phyloP scores from a whole-genome alignment of 2,113 vertebrate species.

The Podarcis raffonei region DNA sequence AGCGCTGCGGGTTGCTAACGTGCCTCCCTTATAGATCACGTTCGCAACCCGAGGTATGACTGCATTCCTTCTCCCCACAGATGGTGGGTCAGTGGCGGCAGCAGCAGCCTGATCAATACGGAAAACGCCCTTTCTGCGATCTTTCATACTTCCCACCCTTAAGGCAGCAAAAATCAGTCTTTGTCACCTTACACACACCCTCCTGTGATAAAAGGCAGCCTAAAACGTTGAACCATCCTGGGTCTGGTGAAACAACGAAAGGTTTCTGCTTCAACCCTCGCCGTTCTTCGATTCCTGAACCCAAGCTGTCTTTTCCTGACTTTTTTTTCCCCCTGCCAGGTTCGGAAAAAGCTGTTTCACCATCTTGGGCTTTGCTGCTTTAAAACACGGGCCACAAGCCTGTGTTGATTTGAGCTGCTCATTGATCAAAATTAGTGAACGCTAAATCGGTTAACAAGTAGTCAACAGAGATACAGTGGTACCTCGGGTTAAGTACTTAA shows the following conservation, averaged over 20 bases:
- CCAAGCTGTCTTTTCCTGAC: background rate
- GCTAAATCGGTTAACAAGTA: background rate
- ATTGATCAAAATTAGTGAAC: background rate
- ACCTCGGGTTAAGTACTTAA: no score
- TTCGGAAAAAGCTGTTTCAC: background rate
- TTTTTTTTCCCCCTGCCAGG: background rate
- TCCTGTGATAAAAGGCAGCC: background rate
- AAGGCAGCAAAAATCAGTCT: no score
- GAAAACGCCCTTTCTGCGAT: background rate
- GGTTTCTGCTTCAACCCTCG: background rate
- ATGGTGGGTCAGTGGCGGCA: background rate
- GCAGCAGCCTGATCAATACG: background rate
- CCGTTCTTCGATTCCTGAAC: background rate
- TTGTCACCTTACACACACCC: fast-evolving
- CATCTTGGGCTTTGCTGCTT: background rate
- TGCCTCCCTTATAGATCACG: no score
- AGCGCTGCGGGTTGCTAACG: no score
- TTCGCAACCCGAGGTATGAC: no score
- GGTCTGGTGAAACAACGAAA: background rate
- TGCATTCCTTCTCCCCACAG: background rate
- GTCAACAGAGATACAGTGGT: background rate
- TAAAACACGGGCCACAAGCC: background rate
- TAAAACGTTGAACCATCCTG: background rate
- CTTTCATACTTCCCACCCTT: no score
- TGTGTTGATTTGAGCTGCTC: background rate